Evolutionary conservation across 2,888 invertebrate genomes (phyloP).

Genomic region (Agriopis leucophaearia): DNA sequence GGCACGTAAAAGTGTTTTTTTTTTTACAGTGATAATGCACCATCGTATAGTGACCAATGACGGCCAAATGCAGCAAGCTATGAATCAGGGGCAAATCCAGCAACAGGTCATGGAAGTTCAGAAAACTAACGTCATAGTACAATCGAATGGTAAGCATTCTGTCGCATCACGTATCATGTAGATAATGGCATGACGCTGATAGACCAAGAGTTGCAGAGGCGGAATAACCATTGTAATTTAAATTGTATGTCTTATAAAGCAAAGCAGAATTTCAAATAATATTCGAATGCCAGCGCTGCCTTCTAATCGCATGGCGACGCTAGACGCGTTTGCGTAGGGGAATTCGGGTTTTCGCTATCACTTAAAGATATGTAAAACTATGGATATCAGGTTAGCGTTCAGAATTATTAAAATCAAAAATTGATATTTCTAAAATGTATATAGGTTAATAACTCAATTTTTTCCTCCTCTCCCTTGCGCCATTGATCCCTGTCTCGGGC

Average conservation of each 20-base stretch:
- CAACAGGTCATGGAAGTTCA: conserved; percentile 70
- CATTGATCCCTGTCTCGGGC: no score
- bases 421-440: no score
- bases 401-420: no score
- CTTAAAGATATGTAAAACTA: no score
- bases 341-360: no score
- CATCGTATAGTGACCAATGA: conserved; percentile 72
- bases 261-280: neutral
- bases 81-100: conserved; percentile 52
- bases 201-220: neutral
- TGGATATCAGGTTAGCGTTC: no score
- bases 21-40: conserved; percentile 75
- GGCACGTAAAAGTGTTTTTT: no score
- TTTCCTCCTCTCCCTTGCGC: no score
- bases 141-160: conserved; percentile 62
- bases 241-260: neutral
- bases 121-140: conserved; percentile 66
- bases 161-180: neutral
- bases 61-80: conserved; percentile 68
- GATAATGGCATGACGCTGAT: neutral
- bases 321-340: no score
- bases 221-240: neutral
- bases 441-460: no score
- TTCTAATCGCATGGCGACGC: no score
- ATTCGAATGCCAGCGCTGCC: neutral